Evolutionary conservation across 2,888 invertebrate species (phyloP).

Genomic region (Acanthoscelides obtectus): DNA sequence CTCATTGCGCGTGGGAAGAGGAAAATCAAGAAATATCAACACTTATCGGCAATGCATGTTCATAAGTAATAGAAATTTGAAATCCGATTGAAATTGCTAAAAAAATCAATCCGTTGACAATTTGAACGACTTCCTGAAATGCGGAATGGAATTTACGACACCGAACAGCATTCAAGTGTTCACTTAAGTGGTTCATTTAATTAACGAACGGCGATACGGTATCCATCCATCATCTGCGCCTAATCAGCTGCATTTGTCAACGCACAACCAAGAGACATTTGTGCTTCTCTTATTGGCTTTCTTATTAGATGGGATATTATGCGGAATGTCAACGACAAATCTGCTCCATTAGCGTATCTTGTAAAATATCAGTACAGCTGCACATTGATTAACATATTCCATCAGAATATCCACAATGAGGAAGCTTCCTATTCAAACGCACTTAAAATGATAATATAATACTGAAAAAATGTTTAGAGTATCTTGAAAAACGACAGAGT

Average conservation of each 20-base stretch:
- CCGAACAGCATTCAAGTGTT: too few relatives aligned
- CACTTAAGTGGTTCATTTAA: background rate
- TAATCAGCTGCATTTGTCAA: background rate
- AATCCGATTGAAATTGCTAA: background rate
- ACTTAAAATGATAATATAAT: too few relatives aligned
- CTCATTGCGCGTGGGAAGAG: too few relatives aligned
- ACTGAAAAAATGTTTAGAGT: too few relatives aligned
- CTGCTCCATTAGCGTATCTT: too few relatives aligned
- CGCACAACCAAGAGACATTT: background rate
- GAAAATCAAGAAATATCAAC: too few relatives aligned
- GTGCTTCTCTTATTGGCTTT: background rate
- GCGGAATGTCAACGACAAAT: background rate
- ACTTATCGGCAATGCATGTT: too few relatives aligned
- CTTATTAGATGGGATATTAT: background rate
- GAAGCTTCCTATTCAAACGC: too few relatives aligned
- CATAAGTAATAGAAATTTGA: background rate
- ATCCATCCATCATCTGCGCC: background rate
- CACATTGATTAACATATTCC: too few relatives aligned
- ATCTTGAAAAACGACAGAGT: too few relatives aligned
- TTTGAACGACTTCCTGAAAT: background rate
- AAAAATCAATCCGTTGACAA: background rate
- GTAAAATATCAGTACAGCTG: too few relatives aligned
- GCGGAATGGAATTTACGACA: background rate
- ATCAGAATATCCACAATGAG: too few relatives aligned
- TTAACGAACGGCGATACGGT: background rate